Evolutionary conservation across 2,113 vertebrate species (phyloP).

Genomic region (Bathybates hornii): DNA sequence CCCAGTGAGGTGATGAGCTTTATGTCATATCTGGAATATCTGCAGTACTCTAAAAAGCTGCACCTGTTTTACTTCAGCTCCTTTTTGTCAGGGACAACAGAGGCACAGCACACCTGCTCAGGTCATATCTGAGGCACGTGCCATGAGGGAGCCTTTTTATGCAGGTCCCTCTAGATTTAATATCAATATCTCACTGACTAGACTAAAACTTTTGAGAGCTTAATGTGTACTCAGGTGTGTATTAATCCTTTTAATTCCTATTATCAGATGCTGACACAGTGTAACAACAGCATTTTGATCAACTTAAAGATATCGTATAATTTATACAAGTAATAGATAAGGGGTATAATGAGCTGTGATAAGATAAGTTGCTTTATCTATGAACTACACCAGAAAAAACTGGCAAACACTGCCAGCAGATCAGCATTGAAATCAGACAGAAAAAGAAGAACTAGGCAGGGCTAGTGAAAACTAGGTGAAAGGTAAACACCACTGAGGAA

Average conservation of each 20-base stretch:
- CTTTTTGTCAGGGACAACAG: background rate
- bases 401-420: background rate
- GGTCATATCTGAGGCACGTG: background rate
- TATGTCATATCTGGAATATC: background rate
- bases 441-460: background rate
- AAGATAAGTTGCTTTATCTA: background rate
- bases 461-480: background rate
- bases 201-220: background rate
- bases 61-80: background rate
- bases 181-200: background rate
- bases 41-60: background rate
- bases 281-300: background rate
- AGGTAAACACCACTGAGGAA: background rate
- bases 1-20: background rate
- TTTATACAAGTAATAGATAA: background rate
- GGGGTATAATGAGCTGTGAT: background rate
- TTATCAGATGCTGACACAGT: background rate
- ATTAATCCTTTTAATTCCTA: background rate
- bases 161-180: background rate
- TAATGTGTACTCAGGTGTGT: background rate
- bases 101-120: background rate
- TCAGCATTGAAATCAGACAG: background rate
- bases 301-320: background rate
- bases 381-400: background rate
- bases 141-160: background rate